These are phyloP conservation scores for Tetramorium parvispinum DNA, from an alignment of 1,140 invertebrate genomes.

Conservation along the genomic window DNA sequence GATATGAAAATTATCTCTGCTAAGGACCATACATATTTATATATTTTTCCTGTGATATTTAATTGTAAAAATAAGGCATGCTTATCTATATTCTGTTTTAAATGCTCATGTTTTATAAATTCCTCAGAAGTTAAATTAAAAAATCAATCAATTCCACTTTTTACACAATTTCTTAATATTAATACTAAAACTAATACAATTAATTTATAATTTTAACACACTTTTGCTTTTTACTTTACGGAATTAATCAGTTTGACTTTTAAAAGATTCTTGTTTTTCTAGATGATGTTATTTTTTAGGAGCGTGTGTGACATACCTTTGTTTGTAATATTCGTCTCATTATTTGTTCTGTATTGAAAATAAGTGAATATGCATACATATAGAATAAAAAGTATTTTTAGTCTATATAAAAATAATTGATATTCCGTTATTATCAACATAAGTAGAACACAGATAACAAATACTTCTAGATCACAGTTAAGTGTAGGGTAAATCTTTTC, in stretches of 20 bases:
- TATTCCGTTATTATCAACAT: neutral
- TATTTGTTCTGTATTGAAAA: neutral
- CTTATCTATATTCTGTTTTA: neutral
- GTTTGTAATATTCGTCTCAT: neutral
- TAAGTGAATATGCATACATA: too few relatives aligned
- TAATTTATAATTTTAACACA: neutral
- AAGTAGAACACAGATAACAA: neutral
- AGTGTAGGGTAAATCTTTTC: neutral
- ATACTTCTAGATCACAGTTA: slow-evolving; percentile 1
- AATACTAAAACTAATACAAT: neutral
- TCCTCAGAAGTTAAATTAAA: neutral
- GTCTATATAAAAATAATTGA: too few relatives aligned
- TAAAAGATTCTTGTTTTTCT: neutral
- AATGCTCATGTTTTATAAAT: neutral
- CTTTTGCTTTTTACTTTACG: neutral
- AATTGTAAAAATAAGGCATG: neutral
- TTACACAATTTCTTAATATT: neutral
- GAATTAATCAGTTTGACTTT: neutral
- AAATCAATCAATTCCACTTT: neutral
- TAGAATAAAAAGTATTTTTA: neutral
- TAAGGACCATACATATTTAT: neutral
- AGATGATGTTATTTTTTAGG: neutral
- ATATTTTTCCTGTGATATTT: neutral
- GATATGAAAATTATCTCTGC: neutral
- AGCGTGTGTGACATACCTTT: neutral